A percentile compares a stretch with the other conserved stretches of the same genome.
Evolutionary conservation across 2,888 invertebrate genomes (phyloP).

Genomic region (Formica aserva): DNA sequence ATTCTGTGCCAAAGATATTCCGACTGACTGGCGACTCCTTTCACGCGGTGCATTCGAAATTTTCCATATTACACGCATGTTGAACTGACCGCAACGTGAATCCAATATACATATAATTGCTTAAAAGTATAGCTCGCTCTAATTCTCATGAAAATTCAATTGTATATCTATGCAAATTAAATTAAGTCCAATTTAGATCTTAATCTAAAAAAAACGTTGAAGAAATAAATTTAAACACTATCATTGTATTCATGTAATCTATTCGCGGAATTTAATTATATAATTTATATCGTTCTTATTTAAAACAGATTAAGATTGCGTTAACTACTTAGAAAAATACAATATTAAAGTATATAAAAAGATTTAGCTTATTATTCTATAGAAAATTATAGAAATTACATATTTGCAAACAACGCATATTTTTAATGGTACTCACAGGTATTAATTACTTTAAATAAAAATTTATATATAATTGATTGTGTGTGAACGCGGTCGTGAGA

Average conservation of each 20-base stretch:
- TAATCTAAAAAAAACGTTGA: neutral
- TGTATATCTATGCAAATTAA: neutral
- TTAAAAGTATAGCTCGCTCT: neutral
- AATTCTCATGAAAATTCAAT: neutral
- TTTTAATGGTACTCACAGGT: neutral
- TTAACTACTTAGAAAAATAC: neutral
- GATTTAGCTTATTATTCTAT: neutral
- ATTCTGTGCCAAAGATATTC: conserved; percentile 71
- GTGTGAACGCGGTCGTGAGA: conserved; percentile 28
- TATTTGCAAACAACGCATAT: neutral
- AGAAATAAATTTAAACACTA: neutral
- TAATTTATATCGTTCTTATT: neutral
- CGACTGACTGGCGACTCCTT: conserved; percentile 65
- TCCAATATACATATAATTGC: neutral
- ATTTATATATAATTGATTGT: neutral
- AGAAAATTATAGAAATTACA: neutral
- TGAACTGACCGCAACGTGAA: neutral
- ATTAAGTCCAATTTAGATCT: neutral
- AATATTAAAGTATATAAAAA: neutral
- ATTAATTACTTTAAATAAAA: conserved; percentile 25
- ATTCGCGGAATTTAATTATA: neutral
- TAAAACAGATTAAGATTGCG: neutral
- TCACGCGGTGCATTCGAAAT: conserved; percentile 61
- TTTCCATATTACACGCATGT: conserved; percentile 56
- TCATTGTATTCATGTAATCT: neutral